Base-by-base conservation (phyloP, 2,888 invertebrate species). In the Sphaerophoria rueppellii region DNA sequence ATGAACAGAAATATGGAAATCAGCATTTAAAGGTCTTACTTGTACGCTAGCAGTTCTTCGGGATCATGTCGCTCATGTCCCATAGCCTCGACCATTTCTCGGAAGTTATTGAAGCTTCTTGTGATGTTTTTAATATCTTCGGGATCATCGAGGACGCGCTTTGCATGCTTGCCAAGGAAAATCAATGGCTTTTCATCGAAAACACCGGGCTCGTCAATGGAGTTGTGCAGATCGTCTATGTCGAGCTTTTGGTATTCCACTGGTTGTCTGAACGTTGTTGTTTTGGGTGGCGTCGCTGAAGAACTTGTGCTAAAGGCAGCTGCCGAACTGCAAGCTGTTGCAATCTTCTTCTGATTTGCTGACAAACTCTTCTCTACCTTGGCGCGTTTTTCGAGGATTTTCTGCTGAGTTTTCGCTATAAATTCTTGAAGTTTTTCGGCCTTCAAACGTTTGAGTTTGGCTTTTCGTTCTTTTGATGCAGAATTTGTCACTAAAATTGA, bases 361-460 rank as follows among this genome's bases (percentile, higher is more conserved):
- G 63, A 52, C 87, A 89, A 0, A 0, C 73, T 78, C 12, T 85
- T 86, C 16, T 87, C 88, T 2, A 88, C 87, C 2, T 88, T 87
- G 0, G 82, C 83, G 0, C 89, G 88, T 32, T 89, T 89, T 24
- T 88, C 88, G 11, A 89, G 60, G 16, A 90, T 89, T 80, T 89
- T 89, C 61, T 87, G 48, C 57, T 93, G 93, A 0, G 94, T 89
- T 88, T 93, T 93, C 58, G 93, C 90, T 90, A 95, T 94, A 74
- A 96, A 93, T 86, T 94, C 93, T 12, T 95, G 94, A 5, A 96
- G 90, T 89, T 95, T 95, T 70, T 93, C 93, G 6, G 95, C 94
- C 88, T 93, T 94, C 43, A 96, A 91, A 88, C 94, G 95, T 87
- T 93, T 94, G 11, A 96, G 94, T 16, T 94, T 93, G 1, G 96